Evolutionary conservation across 2,888 invertebrate genomes (phyloP).

Genomic region (Spisula subtruncata): DNA sequence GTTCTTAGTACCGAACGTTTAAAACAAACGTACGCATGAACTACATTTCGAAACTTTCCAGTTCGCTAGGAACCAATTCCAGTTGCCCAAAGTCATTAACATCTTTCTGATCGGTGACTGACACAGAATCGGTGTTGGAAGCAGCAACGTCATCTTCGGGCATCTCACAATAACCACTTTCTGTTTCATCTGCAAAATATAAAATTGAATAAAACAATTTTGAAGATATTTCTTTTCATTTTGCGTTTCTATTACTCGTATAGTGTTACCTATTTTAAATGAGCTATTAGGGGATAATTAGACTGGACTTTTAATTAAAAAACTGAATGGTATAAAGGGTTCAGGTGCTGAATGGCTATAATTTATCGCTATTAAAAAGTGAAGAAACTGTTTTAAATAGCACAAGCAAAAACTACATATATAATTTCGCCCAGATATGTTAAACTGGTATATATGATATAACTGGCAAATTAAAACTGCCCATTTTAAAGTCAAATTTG

Average conservation of each 20-base stretch:
- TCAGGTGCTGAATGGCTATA: too few relatives aligned
- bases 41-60: slow-evolving; percentile 35
- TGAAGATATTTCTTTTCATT: not conserved
- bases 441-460: too few relatives aligned
- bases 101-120: not conserved
- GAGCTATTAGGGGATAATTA: too few relatives aligned
- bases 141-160: not conserved
- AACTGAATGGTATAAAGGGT: too few relatives aligned
- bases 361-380: too few relatives aligned
- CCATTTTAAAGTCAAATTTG: too few relatives aligned
- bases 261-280: too few relatives aligned
- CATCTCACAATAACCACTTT: slow-evolving; percentile 48
- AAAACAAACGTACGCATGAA: not conserved
- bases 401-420: not conserved
- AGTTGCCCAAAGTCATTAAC: slow-evolving; percentile 5
- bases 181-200: slow-evolving; percentile 26
- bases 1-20: too few relatives aligned
- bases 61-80: slow-evolving; percentile 19
- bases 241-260: too few relatives aligned
- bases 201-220: not conserved
- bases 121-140: not conserved
- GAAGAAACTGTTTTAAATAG: not conserved
- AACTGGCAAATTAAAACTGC: too few relatives aligned
- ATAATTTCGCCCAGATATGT: too few relatives aligned
- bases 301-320: too few relatives aligned